Conservation (phyloP, 2,113 vertebrate genomes). For the Oreochromis spilurus region DNA sequence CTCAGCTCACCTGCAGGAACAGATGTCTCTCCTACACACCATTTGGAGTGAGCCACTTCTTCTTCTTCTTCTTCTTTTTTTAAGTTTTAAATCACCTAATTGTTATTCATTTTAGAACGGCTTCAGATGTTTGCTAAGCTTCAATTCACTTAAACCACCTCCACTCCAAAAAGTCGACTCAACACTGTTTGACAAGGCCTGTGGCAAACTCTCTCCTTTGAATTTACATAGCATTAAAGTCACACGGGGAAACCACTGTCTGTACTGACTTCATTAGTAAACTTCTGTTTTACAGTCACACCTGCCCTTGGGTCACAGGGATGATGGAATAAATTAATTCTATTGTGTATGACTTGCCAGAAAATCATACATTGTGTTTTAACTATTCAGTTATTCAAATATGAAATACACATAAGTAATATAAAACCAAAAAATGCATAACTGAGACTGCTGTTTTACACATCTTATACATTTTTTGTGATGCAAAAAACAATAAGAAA, state of each 20-base stretch:
- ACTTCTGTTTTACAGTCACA: not conserved
- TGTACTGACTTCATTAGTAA: not conserved
- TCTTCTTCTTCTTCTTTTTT: not conserved
- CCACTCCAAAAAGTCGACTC: not conserved
- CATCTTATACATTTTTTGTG: not conserved
- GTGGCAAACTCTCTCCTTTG: conserved; percentile 14
- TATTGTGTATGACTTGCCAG: not conserved
- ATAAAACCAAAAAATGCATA: not conserved
- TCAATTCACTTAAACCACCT: conserved; percentile 11
- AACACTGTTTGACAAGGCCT: conserved; percentile 4
- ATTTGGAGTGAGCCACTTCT: conserved; percentile 11
- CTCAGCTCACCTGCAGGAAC: conserved; percentile 43
- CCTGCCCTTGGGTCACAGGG: not conserved
- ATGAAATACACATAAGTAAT: not conserved
- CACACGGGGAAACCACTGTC: not conserved
- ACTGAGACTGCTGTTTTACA: not conserved
- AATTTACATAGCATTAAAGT: not conserved
- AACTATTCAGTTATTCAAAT: not conserved
- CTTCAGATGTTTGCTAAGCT: conserved; percentile 36
- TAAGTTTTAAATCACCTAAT: not conserved
- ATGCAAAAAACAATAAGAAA: not conserved
- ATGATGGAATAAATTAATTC: not conserved
- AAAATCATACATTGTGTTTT: not conserved
- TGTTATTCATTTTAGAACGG: conserved; percentile 39
- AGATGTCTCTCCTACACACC: conserved; percentile 54